Base-by-base conservation (phyloP, 2,113 vertebrate genomes). In the Chamaetylas fuelleborni region DNA sequence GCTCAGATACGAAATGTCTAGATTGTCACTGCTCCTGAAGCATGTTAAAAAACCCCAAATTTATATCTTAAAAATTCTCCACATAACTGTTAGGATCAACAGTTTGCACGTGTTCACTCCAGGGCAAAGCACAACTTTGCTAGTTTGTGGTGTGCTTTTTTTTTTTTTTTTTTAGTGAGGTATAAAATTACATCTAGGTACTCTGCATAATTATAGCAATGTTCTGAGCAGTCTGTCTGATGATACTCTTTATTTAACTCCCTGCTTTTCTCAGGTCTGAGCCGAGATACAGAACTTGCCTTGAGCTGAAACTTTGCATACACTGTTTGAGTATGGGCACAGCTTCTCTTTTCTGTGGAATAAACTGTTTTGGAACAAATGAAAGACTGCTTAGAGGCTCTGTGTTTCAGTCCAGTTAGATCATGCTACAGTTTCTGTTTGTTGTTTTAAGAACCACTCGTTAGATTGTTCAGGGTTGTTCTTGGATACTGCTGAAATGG, bases 181-280 rank as follows among this genome's bases (percentile, higher is more conserved):
- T 56, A 31, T 96, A 93, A 92, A 80, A 94, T 97, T 96, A 95
- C 95, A 96, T 94, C 88, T 81, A 95, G 91, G 82, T 95, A 33
- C 88, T 88, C 84, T 92, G 90, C 90, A 85, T 96, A 96, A 96
- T 97, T 96, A 96, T 96, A 95, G 95, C 92, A 56, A 14, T 86
- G 92, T 78, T 94, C 76, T 81, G 90, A 93, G 58, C 83, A 90
- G 74, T 69, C 88, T 95, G 93, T 79, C 78, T 96, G 95, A 93
- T 86, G 91, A 86, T 81, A 82, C 69, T 91, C 91, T 89, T 81
- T 93, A 80, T 96, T 89, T 95, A 96, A 95, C 85, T 93, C 79
- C 72, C 56, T 10, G 14, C 33, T 78, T 81, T 91, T 95, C 86
- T 95, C 74, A 78, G 92, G 70, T 80, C 88, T 89, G 51, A 84